Base-by-base conservation (phyloP, 2,113 vertebrate genomes). In the Stegostoma tigrinum region DNA sequence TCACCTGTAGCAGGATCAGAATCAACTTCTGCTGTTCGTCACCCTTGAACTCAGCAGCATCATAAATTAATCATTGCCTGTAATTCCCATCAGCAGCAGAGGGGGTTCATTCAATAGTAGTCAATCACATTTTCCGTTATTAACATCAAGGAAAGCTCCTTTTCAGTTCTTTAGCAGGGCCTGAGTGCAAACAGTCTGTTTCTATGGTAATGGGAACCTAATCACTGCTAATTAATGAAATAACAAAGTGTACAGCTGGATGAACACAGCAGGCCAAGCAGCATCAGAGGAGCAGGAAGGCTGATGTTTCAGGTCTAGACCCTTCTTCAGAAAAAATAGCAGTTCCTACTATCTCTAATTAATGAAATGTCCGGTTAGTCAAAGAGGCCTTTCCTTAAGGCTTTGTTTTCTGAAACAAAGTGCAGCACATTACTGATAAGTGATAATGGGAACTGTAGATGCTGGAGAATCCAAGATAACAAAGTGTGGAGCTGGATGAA, bases 191-290 rank as follows among this genome's bases (percentile, higher is more conserved):
- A 23, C 64, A 15, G 48, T 83, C 83, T 86, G 67, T 96, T 89
- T 64, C 96, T 85, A 96, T 90, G 91, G 83, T 48, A 55, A 96
- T 45, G 14, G 94, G 66, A 86, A 68, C 67, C n/a, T 72, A 78
- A 78, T 67, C 96, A 85, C 67, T 89, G 38, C n/a, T 96, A 94
- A 96, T 95, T 95, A 96, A 86, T 75, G 72, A 96, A 89, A 95
- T 64, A 48, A 48, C 48, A 48, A 48, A 3, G 48, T 48, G 48
- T 48, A 48, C 2, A 48, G 48, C 48, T 48, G 48, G 48, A 48
- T 48, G 48, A 48, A 48, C 48, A 48, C 48, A 48, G 48, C 48
- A 48, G 48, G 48, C 48, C 48, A 48, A 48, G 48, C 48, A 48
- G 48, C 48, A 48, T 48, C 48, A 48, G 48, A 48, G 48, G 48